Evolutionary conservation across 1,140 invertebrate species (phyloP).

Genomic region (Drosophila lacteicornis): DNA sequence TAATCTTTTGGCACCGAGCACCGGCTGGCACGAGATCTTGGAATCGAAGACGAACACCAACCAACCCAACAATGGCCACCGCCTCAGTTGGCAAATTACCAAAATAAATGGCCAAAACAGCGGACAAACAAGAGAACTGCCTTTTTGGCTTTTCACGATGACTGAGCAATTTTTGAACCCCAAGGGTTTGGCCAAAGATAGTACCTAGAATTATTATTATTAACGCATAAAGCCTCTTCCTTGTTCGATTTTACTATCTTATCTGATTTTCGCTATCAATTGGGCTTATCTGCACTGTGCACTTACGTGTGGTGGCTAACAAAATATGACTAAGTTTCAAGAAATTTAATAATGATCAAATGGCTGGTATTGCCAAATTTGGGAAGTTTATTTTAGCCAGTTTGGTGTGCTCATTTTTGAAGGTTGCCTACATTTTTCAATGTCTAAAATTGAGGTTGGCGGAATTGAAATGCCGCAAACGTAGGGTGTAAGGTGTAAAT

Average conservation of each 20-base stretch:
- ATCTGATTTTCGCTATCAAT: constrained; percentile 14
- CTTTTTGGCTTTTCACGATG: constrained; percentile 39
- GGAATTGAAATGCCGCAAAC: neutral
- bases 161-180: constrained; percentile 36
- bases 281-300: constrained; percentile 8
- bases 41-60: constrained; percentile 24
- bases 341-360: neutral
- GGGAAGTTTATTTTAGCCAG: neutral
- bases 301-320: neutral
- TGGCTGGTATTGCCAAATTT: neutral
- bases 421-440: neutral
- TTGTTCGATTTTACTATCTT: constrained; percentile 32
- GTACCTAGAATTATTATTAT: constrained; percentile 1
- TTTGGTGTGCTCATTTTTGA: constrained; percentile 1
- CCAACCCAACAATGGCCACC: constrained; percentile 5
- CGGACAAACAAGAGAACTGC: constrained; percentile 4
- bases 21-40: constrained; percentile 70
- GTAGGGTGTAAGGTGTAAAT: neutral
- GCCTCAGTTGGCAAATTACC: constrained; percentile 21
- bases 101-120: constrained; percentile 24
- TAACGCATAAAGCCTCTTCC: constrained; percentile 18
- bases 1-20: constrained; percentile 55
- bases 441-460: neutral
- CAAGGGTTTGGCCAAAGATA: constrained; percentile 10
- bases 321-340: constrained; percentile 23